A percentile compares a stretch with the other conserved stretches of the same genome.
Conservation (phyloP, 2,888 invertebrate species). For the Hirtodrosophila duncani region DNA sequence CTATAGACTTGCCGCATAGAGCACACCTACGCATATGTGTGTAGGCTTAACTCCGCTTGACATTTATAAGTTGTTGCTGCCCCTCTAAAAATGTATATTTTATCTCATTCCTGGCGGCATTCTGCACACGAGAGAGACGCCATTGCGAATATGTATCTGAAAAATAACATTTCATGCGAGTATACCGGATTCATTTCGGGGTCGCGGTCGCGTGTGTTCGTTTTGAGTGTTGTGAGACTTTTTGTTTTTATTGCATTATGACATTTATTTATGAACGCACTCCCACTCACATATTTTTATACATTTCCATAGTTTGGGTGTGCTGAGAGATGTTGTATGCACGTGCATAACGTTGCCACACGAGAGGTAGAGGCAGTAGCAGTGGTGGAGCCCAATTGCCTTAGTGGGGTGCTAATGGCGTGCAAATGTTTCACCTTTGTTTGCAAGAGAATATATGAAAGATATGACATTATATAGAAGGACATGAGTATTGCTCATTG, state of each 20-base stretch:
- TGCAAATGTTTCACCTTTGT: slow-evolving; percentile 32
- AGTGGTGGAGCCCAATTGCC: neutral
- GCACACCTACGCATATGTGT: no score
- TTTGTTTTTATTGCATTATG: slow-evolving; percentile 61
- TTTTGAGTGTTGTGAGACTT: slow-evolving; percentile 52
- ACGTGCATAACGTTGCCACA: slow-evolving; percentile 19
- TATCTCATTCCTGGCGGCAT: no score
- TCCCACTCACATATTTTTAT: slow-evolving; percentile 18
- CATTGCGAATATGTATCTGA: neutral
- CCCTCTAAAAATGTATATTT: no score
- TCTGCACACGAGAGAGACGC: no score
- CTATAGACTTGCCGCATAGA: no score
- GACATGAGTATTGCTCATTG: no score
- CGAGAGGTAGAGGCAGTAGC: neutral
- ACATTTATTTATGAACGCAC: slow-evolving; percentile 62
- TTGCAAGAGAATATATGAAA: no score
- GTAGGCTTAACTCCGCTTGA: no score
- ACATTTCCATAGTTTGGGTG: no score
- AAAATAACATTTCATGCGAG: neutral
- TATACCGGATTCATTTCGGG: slow-evolving; percentile 24
- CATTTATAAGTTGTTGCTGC: no score
- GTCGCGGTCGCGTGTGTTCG: slow-evolving; percentile 49
- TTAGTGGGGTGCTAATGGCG: slow-evolving; percentile 35
- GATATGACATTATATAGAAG: no score
- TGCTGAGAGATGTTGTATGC: no score